Evolutionary conservation across 92 coral and sea anemone genomes (phyloP).

Genomic region (Umimayanthus kanabou): DNA sequence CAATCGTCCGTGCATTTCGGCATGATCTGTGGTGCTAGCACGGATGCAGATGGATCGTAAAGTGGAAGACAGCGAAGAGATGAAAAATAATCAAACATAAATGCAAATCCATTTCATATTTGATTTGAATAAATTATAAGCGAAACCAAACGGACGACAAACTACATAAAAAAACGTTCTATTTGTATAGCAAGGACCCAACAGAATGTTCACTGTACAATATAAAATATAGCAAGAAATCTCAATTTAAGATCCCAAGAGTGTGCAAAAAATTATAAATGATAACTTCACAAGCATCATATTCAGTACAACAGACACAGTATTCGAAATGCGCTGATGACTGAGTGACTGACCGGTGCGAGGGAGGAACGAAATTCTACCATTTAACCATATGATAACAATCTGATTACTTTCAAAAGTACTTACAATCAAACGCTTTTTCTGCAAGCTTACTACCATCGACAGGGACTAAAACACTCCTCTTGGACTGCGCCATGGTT

Average conservation of each 20-base stretch:
- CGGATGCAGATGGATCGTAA: neutral
- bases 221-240: too few relatives aligned
- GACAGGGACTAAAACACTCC: neutral
- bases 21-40: neutral
- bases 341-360: neutral
- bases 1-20: too few relatives aligned
- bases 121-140: neutral
- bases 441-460: neutral
- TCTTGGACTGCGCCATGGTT: neutral
- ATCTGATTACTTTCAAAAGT: too few relatives aligned
- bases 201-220: neutral
- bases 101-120: neutral
- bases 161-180: neutral
- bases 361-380: neutral
- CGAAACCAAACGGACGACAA: neutral
- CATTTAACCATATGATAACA: too few relatives aligned
- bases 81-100: too few relatives aligned
- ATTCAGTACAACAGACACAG: too few relatives aligned
- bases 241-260: too few relatives aligned
- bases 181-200: too few relatives aligned
- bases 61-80: neutral
- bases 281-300: too few relatives aligned
- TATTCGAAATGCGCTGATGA: neutral
- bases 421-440: neutral
- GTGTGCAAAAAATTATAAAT: too few relatives aligned